Evolutionary conservation across 2,888 invertebrate genomes (phyloP).

Genomic region (Mythimna impura): DNA sequence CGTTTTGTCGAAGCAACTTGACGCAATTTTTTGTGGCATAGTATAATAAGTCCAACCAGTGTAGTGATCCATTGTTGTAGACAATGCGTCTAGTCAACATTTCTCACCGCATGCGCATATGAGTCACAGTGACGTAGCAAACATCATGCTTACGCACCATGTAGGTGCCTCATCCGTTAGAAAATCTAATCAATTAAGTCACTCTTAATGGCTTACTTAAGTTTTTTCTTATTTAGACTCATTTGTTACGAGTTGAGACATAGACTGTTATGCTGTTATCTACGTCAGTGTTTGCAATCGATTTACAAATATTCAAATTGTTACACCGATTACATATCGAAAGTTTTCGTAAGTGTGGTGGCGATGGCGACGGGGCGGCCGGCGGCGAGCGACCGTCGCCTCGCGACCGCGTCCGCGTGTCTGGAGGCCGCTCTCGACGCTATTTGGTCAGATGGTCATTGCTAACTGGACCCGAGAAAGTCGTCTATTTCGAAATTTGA

Average conservation of each 20-base stretch:
- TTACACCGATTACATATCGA: constrained; percentile 59
- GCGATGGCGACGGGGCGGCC: constrained; percentile 52
- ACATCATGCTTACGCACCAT: constrained; percentile 78
- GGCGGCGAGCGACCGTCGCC: constrained; percentile 48
- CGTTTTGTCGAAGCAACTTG: constrained; percentile 71
- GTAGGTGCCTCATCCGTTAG: constrained; percentile 75
- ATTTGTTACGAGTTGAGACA: constrained; percentile 26
- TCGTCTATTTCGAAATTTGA: constrained; percentile 88
- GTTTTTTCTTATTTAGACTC: constrained; percentile 51
- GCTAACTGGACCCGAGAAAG: constrained; percentile 87
- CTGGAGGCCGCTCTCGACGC: constrained; percentile 72
- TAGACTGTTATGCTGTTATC: constrained; percentile 42
- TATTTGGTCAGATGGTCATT: constrained; percentile 81
- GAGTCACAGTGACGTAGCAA: constrained; percentile 83
- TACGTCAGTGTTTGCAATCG: constrained; percentile 49
- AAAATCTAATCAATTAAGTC: constrained; percentile 69
- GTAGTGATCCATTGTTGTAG: constrained; percentile 86
- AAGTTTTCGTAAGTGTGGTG: constrained; percentile 60
- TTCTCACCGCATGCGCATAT: constrained; percentile 82
- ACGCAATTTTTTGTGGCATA: constrained; percentile 81
- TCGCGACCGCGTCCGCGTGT: constrained; percentile 67
- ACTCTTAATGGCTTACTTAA: constrained; percentile 64
- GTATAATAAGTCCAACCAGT: constrained; percentile 86
- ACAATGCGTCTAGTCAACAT: constrained; percentile 86
- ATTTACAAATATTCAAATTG: constrained; percentile 59